These are phyloP conservation scores for Oophaga sylvatica DNA, from an alignment of 2,797 vertebrate genomes.

Conservation along the genomic window DNA sequence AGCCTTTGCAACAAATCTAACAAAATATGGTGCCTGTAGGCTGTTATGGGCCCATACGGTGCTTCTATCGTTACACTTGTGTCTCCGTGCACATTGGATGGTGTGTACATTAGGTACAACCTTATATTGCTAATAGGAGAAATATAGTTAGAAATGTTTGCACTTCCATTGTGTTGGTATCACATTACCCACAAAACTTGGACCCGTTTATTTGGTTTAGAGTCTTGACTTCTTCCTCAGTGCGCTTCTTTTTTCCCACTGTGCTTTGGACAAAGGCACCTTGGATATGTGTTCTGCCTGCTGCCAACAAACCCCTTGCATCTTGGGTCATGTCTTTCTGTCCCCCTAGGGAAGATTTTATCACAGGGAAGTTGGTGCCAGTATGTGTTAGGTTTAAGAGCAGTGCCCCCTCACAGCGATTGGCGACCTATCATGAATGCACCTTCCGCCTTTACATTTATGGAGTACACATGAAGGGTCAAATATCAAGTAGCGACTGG, in stretches of 20 bases:
- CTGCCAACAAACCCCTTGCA: neutral
- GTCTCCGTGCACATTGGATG: neutral
- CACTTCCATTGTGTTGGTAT: neutral
- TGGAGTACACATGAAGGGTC: neutral
- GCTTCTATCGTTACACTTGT: neutral
- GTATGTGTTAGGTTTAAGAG: constrained; percentile 3
- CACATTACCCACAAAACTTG: neutral
- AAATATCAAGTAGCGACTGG: neutral
- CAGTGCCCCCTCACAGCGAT: neutral
- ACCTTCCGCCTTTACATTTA: neutral
- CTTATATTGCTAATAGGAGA: neutral
- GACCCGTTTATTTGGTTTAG: neutral
- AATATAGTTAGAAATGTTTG: neutral
- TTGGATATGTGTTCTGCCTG: neutral
- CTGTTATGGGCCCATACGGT: neutral
- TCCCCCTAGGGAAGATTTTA: constrained; percentile 7
- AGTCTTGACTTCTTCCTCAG: neutral
- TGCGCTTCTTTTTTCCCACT: neutral
- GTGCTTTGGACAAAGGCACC: neutral
- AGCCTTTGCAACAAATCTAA: neutral
- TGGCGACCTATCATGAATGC: neutral
- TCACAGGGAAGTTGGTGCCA: constrained; percentile 11
- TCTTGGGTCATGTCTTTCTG: neutral
- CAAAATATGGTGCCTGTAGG: neutral
- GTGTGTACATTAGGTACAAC: neutral